phyloP scores from a whole-genome alignment of 2,888 invertebrate genomes.

The Lissonota sp. region DNA sequence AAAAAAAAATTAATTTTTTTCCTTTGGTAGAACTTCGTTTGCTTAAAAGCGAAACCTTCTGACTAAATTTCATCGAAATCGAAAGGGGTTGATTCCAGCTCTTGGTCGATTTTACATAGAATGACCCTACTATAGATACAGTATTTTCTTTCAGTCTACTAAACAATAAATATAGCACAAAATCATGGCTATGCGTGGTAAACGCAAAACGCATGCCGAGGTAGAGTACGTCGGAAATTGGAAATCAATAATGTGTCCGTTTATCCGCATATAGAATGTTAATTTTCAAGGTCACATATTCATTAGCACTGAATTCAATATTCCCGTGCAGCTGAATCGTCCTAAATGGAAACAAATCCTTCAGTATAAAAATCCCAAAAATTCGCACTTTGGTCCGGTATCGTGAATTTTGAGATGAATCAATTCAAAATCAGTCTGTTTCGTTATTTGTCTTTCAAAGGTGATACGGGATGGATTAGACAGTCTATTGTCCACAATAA shows the following conservation, averaged over 20 bases:
- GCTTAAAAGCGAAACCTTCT: too few species aligned
- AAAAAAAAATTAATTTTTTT: too few species aligned
- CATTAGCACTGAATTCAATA: neutral
- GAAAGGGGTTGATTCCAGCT: too few species aligned
- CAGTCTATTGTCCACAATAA: neutral
- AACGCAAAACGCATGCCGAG: slow-evolving; percentile 34
- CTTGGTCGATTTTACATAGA: too few species aligned
- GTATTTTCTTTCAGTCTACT: neutral
- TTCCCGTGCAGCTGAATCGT: neutral
- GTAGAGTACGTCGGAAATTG: slow-evolving; percentile 22
- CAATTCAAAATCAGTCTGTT: slow-evolving; percentile 2
- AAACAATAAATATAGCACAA: too few species aligned
- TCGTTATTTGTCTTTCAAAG: neutral
- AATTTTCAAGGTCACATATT: neutral
- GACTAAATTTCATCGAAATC: too few species aligned
- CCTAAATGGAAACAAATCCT: neutral
- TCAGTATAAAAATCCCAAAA: neutral
- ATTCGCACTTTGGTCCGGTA: neutral
- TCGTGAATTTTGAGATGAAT: slow-evolving; percentile 2
- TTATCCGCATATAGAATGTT: neutral
- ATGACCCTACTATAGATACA: slow-evolving; percentile 1
- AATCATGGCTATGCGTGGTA: slow-evolving; percentile 27
- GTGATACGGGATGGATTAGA: neutral
- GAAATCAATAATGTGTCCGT: neutral
- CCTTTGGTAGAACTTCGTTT: too few species aligned